Percentiles rank a stretch among this genome's conserved stretches.
Conservation (phyloP, 2,113 vertebrate genomes). For the Laterallus jamaicensis region DNA sequence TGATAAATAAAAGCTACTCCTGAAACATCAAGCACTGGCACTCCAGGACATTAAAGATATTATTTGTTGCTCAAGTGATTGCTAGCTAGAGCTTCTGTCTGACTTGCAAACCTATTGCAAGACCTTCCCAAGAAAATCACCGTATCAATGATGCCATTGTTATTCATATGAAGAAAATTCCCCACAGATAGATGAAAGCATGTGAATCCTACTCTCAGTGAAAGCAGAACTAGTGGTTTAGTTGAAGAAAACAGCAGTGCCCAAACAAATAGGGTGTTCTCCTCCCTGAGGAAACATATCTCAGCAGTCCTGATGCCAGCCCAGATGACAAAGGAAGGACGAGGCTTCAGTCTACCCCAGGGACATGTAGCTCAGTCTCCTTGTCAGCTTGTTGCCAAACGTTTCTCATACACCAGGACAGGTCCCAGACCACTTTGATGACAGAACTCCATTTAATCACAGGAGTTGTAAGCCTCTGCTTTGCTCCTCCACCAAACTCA, state of each 20-base stretch:
- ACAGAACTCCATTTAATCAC: background rate
- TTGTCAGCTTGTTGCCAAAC: background rate
- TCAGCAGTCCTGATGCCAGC: background rate
- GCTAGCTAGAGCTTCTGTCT: background rate
- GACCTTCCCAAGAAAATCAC: slow-evolving; percentile 28
- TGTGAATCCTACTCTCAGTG: background rate
- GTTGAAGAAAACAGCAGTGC: background rate
- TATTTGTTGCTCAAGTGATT: slow-evolving; percentile 22
- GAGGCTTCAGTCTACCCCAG: background rate
- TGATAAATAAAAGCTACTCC: background rate
- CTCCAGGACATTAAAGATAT: background rate
- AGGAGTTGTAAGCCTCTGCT: background rate
- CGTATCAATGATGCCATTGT: background rate
- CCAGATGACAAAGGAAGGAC: background rate
- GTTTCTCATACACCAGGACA: background rate
- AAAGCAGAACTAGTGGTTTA: background rate
- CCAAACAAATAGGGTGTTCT: background rate
- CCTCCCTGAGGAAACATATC: background rate
- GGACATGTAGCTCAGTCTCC: background rate
- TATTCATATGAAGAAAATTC: slow-evolving; percentile 40
- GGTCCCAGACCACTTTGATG: background rate
- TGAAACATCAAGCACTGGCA: background rate
- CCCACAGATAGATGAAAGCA: background rate
- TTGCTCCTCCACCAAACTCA: accelerated
- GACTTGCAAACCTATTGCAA: background rate